Evolutionary conservation across 92 coral and sea anemone genomes (phyloP).

Genomic region (Palythoa grandis): DNA sequence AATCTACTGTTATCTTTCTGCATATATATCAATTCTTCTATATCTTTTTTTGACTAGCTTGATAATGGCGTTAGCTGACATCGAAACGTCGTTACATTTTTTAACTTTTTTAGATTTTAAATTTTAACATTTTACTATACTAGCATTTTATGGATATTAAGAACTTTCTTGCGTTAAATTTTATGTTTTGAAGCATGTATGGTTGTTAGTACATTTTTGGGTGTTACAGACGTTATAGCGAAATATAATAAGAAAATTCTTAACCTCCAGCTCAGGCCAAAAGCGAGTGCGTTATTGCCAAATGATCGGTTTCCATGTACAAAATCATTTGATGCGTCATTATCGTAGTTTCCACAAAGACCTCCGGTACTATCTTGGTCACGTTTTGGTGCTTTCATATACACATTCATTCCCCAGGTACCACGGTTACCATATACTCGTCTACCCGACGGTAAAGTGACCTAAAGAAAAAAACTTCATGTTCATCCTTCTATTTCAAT

Average conservation of each 20-base stretch:
- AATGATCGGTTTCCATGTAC: not conserved
- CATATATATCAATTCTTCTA: no score
- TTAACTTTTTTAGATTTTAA: no score
- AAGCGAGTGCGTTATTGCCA: not conserved
- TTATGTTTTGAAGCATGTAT: no score
- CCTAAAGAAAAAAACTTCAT: not conserved
- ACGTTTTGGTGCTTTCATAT: constrained; percentile 24
- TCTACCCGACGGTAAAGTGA: constrained; percentile 11
- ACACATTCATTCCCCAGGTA: constrained; percentile 15
- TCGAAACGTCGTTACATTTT: no score
- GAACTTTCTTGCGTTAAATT: no score
- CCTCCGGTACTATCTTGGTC: not conserved
- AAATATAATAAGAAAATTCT: not conserved
- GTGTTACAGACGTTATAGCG: not conserved
- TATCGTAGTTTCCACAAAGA: constrained; percentile 22
- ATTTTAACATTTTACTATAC: no score
- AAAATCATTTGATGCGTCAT: constrained; percentile 7
- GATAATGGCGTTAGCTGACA: no score
- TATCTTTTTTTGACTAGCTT: no score
- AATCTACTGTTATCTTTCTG: no score
- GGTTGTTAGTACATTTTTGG: no score
- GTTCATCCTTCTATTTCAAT: not conserved
- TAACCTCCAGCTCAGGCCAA: constrained; percentile 15
- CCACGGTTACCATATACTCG: constrained; percentile 5
- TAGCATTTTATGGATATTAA: no score